phyloP scores from a whole-genome alignment of 2,113 vertebrate species.

The Prolemur simus region DNA sequence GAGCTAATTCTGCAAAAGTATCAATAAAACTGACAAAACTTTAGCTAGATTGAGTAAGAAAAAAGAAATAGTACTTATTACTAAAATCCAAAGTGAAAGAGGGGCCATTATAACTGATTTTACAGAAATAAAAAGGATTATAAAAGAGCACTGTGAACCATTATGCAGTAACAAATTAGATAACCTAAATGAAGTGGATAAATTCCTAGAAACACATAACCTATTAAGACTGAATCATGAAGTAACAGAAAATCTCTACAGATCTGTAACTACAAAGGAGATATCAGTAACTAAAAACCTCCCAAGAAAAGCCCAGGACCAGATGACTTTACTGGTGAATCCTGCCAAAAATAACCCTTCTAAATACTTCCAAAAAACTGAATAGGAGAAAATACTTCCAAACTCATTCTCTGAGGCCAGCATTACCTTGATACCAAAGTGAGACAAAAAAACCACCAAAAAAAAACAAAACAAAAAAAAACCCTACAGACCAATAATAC shows the following conservation, averaged over 20 bases:
- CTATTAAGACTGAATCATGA: not conserved
- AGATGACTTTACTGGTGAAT: not conserved
- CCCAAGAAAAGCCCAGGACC: not conserved
- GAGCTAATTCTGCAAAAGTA: not conserved
- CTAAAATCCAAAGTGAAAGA: not conserved
- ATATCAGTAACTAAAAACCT: not conserved
- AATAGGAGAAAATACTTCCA: not conserved
- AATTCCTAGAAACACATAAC: not conserved
- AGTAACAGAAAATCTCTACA: not conserved
- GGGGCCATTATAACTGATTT: not conserved
- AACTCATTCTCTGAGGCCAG: not conserved
- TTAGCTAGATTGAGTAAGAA: not conserved
- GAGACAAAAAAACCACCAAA: not conserved
- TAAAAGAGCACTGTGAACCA: not conserved
- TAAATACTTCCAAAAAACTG: not conserved
- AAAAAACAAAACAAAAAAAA: not conserved
- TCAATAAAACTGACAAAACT: not conserved
- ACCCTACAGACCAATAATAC: not conserved
- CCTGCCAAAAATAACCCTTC: not conserved
- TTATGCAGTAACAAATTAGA: not conserved
- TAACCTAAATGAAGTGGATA: not conserved
- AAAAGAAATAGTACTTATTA: not conserved
- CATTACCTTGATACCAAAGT: not conserved
- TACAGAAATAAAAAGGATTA: not conserved
- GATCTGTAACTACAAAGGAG: not conserved